Evolutionary conservation across 2,888 invertebrate species (phyloP), one percentile per base, ranked within the genome.

Genomic region (Synergus umbraculus): DNA sequence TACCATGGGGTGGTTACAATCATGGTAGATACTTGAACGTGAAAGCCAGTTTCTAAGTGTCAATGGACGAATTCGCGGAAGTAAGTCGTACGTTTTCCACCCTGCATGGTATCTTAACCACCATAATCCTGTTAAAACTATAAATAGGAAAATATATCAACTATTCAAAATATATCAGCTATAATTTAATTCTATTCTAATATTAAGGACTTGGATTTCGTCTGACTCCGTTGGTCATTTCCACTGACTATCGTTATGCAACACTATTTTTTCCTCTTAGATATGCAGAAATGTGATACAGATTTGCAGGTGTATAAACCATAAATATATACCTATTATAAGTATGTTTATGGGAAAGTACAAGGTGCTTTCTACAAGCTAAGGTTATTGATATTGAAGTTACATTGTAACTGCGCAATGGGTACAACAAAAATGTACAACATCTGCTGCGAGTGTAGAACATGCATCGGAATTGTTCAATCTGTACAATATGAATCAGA

Each of bases 391-490:
- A 46, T 67, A 67, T 73, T 73, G 69, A 37, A 73, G 37, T 73
- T 73, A 29, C 49, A 73, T 73, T 73, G 69, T 73, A 73, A 49
- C 46, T 73, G 46, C 46, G 46, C 49, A 73, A 73, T 73, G 15
- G 46, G 69, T 46, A 67, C 67, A 67, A 46, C 67, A 44, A 67
- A 67, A 67, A 22, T 67, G 67, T 67, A 67, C 67, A 73, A 73
- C 69, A 73, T 73, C 69, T 73, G 69, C 69, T 73, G 69, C 37
- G 8, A 73, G 46, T 73, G 69, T 73, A 73, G 69, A 73, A 73
- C 69, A 73, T 73, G 49, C 49, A 22, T 63, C 18, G 63, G 13
- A 18, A 63, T 29, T 63, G 63, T 29, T 49, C 49, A 46, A 49
- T 37, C 46, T 73, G 49, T 73, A 37, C 37, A 46, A 73, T 43